Evolutionary conservation across 2,888 invertebrate species (phyloP), one percentile per base, ranked within the genome.

Genomic region (Parnassius mnemosyne): DNA sequence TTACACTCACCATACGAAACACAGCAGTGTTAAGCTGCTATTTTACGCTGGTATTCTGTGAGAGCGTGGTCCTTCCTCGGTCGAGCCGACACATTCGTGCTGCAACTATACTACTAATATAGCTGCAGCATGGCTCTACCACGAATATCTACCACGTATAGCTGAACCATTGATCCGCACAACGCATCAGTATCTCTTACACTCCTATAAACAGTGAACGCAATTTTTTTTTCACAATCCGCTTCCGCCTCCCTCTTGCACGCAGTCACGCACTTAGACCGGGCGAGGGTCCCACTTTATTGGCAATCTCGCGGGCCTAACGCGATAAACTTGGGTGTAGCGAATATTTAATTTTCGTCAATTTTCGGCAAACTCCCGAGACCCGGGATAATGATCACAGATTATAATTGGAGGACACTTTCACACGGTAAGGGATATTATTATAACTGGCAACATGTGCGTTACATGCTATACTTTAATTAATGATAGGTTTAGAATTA

Each of bases 301-400:
- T 87, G 88, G 72, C 90, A 89, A 89, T 90, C 85, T 89, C 85
- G 78, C 73, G 72, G 75, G 76, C 71, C 78, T 87, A 93, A 92
- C 94, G 83, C 76, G 80, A 89, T 90, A 78, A 84, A 80, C 78
- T 84, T 75, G 78, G 79, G 78, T 71, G 80, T 71, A 70, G 77
- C 71, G 76, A 83, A 82, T 85, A 88, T 88, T 86, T 87, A 87
- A 88, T 89, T 88, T 88, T 84, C 76, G 80, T 65, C 68, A 69
- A 71, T 69, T 69, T 69, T 68, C 67, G 64, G 63, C 64, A 53
- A 60, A 63, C 67, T 52, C 63, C 46, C 56, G 47, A 56, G 64
- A 16, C 57, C 49, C 59, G 61, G 61, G 57, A 61, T 61, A 64
- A 63, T 63, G 63, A 63, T 63, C 25, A 47, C 42, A 13, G 60